Conservation (phyloP, 2,113 vertebrate genomes). For the Lontra canadensis region DNA sequence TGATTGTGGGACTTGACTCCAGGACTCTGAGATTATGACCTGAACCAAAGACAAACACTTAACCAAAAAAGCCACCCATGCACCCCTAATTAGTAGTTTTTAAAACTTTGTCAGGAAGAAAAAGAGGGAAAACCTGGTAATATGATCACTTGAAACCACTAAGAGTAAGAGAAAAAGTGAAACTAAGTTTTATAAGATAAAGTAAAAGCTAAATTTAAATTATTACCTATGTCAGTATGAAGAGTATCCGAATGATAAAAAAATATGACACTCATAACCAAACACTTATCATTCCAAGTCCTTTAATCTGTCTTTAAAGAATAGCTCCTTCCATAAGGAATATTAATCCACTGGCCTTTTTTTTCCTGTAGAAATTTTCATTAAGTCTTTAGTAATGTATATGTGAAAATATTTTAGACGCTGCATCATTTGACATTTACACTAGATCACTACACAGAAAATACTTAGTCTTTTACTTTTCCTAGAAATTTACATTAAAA, state of each 20-base stretch:
- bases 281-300: slow-evolving; percentile 46
- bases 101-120: slow-evolving; percentile 36
- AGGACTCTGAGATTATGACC: neutral
- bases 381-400: neutral
- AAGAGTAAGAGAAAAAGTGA: slow-evolving; percentile 59
- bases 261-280: slow-evolving; percentile 32
- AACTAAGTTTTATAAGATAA: slow-evolving; percentile 55
- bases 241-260: slow-evolving; percentile 32
- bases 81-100: neutral
- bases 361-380: neutral
- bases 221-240: neutral
- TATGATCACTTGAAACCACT: neutral
- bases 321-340: slow-evolving; percentile 28
- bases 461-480: neutral
- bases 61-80: neutral
- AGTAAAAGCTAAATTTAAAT: slow-evolving; percentile 56
- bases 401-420: neutral
- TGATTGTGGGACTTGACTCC: too few relatives aligned
- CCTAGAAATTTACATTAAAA: neutral
- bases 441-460: neutral
- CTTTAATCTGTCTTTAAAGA: slow-evolving; percentile 42
- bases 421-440: neutral
- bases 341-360: neutral
- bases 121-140: neutral
- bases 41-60: neutral